Conservation (phyloP, 2,797 vertebrate species). For the Tinamus major region DNA sequence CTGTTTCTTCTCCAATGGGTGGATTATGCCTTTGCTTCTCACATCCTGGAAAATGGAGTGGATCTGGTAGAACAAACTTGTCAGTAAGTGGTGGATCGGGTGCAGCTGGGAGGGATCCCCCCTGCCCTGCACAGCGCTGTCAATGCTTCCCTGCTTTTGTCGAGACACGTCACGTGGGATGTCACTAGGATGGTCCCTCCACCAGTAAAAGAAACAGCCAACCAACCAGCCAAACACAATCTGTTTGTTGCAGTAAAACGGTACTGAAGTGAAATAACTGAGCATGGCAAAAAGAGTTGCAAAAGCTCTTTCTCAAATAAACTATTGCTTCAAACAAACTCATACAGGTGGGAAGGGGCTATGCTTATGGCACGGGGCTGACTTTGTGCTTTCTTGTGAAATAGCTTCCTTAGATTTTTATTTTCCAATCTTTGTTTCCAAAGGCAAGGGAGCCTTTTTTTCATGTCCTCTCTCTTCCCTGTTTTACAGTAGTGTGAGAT, state of each 20-base stretch:
- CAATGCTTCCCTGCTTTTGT: background rate
- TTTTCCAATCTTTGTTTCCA: background rate
- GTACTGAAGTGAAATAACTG: background rate
- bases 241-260: no score
- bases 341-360: background rate
- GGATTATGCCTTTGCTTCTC: background rate
- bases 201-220: background rate
- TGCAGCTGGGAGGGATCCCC: rapidly evolving
- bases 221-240: no score
- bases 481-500: background rate
- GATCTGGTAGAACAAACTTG: background rate
- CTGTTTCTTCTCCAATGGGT: background rate
- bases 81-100: background rate
- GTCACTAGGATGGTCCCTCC: background rate
- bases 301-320: background rate
- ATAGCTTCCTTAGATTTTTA: background rate
- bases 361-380: background rate
- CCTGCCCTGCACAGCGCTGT: background rate
- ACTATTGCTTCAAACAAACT: background rate
- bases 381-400: background rate
- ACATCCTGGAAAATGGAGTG: rapidly evolving
- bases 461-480: background rate
- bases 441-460: background rate
- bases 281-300: rapidly evolving
- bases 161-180: background rate